Percentiles rank a stretch among this genome's conserved stretches.
Evolutionary conservation across 2,888 invertebrate species (phyloP).

Genomic region (Aphrophora alni): DNA sequence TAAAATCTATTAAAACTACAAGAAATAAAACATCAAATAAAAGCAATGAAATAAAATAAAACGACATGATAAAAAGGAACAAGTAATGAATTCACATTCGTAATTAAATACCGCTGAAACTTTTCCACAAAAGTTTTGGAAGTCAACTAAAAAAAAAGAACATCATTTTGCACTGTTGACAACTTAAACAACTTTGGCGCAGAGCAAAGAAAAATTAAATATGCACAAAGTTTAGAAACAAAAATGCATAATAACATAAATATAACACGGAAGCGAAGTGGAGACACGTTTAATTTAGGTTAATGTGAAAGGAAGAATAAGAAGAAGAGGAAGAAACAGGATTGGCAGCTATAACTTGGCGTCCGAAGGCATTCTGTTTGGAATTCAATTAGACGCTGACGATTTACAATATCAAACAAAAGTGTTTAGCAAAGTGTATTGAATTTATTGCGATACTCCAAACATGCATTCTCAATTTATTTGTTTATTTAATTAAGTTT

Average conservation of each 20-base stretch:
- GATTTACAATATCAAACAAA: not conserved
- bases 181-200: slow-evolving; percentile 2
- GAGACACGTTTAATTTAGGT: not conserved
- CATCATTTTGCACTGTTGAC: not conserved
- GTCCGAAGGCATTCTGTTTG: not conserved
- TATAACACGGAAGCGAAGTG: not conserved
- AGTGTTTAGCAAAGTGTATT: slow-evolving; percentile 1
- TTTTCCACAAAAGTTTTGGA: not conserved
- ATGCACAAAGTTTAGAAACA: not conserved
- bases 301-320: not conserved
- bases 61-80: not conserved
- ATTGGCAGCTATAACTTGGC: slow-evolving; percentile 4
- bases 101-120: not conserved
- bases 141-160: not conserved
- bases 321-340: not conserved
- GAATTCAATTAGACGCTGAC: slow-evolving; percentile 5
- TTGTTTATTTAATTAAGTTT: slow-evolving; percentile 9
- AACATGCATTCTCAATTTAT: not conserved
- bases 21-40: too few species aligned
- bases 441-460: not conserved
- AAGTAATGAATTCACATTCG: not conserved
- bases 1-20: too few species aligned
- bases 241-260: slow-evolving; percentile 2
- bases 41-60: too few species aligned
- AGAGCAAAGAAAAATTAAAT: not conserved